These are phyloP conservation scores for Astyanax mexicanus DNA, from an alignment of 2,797 vertebrate species.

Conservation along the genomic window DNA sequence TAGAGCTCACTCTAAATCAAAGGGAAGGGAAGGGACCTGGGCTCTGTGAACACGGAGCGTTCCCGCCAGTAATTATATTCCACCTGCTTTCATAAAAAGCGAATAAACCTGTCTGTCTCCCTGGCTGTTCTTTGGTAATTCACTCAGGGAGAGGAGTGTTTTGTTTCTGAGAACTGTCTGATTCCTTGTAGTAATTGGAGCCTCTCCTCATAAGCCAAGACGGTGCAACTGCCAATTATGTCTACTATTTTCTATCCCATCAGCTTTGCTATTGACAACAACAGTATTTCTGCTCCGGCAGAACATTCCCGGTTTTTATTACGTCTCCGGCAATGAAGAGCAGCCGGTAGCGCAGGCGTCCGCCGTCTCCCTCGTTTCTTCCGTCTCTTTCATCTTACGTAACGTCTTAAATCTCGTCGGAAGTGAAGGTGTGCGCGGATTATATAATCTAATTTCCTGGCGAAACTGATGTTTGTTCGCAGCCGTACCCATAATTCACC, in stretches of 20 bases:
- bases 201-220: conserved; percentile 32
- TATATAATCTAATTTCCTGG: conserved; percentile 3
- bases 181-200: conserved; percentile 66
- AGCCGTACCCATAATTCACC: neutral
- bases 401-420: neutral
- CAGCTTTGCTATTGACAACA: conserved; percentile 45
- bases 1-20: conserved; percentile 84
- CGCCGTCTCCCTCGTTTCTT: too few relatives aligned
- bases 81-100: conserved; percentile 57
- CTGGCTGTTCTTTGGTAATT: conserved; percentile 68
- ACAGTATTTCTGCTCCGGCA: conserved; percentile 19
- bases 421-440: neutral
- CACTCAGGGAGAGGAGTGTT: conserved; percentile 60
- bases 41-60: neutral
- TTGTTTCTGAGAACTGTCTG: conserved; percentile 60
- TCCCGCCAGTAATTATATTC: conserved; percentile 53
- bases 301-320: conserved; percentile 39
- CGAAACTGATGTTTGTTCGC: neutral
- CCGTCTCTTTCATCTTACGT: neutral
- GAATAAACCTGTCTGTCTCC: conserved; percentile 52
- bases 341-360: conserved; percentile 8
- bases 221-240: conserved; percentile 57
- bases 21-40: conserved; percentile 59
- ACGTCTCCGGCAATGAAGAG: conserved; percentile 10
- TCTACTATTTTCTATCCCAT: conserved; percentile 59